These are phyloP conservation scores for Erpornis zantholeuca DNA, from an alignment of 2,113 vertebrate species.

Conservation along the genomic window DNA sequence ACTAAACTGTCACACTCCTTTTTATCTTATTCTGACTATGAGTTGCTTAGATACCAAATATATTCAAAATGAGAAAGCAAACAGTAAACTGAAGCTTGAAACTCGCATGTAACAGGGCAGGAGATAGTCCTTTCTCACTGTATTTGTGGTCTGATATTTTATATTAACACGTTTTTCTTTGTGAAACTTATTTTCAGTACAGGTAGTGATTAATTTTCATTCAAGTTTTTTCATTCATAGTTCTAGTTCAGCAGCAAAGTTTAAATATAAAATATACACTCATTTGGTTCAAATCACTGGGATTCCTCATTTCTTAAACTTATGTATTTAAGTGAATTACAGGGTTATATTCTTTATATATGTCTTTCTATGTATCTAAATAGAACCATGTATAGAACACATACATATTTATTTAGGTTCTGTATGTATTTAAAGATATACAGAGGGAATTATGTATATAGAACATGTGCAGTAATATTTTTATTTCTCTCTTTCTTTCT, in stretches of 20 bases:
- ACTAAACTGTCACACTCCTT: neutral
- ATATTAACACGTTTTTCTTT: neutral
- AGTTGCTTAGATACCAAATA: neutral
- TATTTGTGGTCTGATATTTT: neutral
- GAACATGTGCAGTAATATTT: neutral
- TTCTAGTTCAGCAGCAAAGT: neutral
- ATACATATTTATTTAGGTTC: neutral
- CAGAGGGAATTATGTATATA: neutral
- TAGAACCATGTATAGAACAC: neutral
- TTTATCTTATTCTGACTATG: neutral
- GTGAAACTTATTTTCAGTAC: neutral
- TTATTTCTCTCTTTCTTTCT: neutral
- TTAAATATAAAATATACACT: neutral
- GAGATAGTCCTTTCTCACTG: neutral
- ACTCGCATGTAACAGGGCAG: neutral
- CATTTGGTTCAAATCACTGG: neutral
- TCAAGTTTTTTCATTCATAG: neutral
- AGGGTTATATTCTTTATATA: neutral
- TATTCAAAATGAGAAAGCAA: neutral
- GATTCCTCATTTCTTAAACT: neutral
- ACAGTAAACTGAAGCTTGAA: neutral
- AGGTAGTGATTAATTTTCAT: neutral
- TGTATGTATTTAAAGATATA: neutral
- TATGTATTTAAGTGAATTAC: neutral
- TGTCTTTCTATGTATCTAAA: neutral